phyloP scores from a whole-genome alignment of 2,113 vertebrate species.

The Pogonocichla stellata region DNA sequence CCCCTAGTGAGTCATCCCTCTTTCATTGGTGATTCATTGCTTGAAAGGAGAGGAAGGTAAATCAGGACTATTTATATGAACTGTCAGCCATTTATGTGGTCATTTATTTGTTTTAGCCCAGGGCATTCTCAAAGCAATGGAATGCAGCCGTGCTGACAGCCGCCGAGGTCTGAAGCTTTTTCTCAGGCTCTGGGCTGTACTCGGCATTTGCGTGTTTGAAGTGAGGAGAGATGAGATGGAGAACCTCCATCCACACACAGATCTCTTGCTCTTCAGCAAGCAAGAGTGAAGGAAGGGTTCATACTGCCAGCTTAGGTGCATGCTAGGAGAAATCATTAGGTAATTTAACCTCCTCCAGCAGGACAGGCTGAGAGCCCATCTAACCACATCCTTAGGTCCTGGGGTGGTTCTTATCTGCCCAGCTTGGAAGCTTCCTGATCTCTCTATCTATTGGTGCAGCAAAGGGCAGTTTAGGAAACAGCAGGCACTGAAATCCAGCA shows the following conservation, averaged over 20 bases:
- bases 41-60: background rate
- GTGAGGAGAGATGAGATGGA: background rate
- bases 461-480: background rate
- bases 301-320: rapidly evolving
- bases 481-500: background rate
- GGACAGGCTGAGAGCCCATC: background rate
- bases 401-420: background rate
- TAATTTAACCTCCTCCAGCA: background rate
- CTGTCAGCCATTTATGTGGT: background rate
- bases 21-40: background rate
- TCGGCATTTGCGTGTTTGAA: background rate
- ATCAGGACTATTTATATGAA: background rate
- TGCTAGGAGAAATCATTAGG: background rate
- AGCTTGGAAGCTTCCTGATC: background rate
- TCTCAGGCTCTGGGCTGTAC: background rate
- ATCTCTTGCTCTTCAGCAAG: background rate
- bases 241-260: background rate
- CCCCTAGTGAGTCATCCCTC: background rate
- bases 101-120: background rate
- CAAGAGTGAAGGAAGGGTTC: background rate
- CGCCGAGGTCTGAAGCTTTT: background rate
- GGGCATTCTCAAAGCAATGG: background rate
- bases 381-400: background rate
- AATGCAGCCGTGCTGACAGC: background rate
- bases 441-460: background rate